Base-by-base conservation (phyloP, 2,113 vertebrate species). In the Xenopus borealis region DNA sequence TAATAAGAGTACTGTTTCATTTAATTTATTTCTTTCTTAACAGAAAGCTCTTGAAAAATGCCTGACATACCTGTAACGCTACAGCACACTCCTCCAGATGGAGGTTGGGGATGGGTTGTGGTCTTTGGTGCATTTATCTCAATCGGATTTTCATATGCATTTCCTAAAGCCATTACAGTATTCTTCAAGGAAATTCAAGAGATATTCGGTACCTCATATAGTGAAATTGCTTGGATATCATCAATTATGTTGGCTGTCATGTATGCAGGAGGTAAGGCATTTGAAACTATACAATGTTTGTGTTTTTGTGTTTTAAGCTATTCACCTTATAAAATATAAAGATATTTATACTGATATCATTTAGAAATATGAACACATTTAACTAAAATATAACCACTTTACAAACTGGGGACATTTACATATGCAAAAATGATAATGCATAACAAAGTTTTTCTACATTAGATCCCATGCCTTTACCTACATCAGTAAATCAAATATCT, bases 191-290 rank as follows among this genome's bases (percentile, higher is more conserved):
- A 98, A 80, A 98, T 97, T 81, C 96, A 98, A 86, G 82, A 87
- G 66, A 95, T 98, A 81, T 99, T 98, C 72, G 62, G 85, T 5
- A 88, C 92, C n/a, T 85, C 92, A 30, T 96, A 95, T 83, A 99
- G 95, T 76, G 86, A 98, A 84, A 92, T 97, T 55, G 95, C 95
- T 0, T 97, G 95, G 97, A 98, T 99, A 87, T 98, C 97, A 58
- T 98, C 95, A 0, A 98, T 98, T 82, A 99, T 98, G 95, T 85
- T 98, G 14, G 95, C 97, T 14, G 94, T 98, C 81, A 99, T 98
- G 96, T 98, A 98, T n/a, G 97, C 95, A 69, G 95, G 96, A 92
- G 97, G 96, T 98, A 90, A 92, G 91, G 13, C 0, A 77, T 12
- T 23, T 11, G 7, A 61, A 61, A 9, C 11, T 50, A 13, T 50